Evolutionary conservation across 2,888 invertebrate species (phyloP).

Genomic region (Diachrysia chrysitis): DNA sequence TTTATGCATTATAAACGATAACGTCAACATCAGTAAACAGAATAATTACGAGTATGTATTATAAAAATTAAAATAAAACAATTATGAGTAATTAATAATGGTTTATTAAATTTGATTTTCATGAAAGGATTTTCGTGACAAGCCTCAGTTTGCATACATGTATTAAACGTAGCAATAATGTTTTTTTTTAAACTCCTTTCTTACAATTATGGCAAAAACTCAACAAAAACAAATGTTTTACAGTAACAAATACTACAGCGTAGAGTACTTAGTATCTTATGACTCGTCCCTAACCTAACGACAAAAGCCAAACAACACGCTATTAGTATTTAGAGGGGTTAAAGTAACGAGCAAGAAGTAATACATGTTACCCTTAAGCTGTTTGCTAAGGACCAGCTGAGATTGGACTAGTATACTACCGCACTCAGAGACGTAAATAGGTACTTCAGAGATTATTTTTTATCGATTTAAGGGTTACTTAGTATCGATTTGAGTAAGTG

Average conservation of each 20-base stretch:
- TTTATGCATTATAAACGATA: no score
- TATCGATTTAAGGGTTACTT: no score
- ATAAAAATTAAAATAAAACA: conserved; percentile 64
- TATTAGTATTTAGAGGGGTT: conserved; percentile 70
- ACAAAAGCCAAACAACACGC: conserved; percentile 85
- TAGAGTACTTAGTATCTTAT: conserved; percentile 78
- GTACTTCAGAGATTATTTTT: no score
- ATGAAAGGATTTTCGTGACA: conserved; percentile 87
- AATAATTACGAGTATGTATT: no score
- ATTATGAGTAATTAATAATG: conserved; percentile 71
- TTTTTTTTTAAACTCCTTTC: conserved; percentile 82
- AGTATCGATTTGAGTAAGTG: no score
- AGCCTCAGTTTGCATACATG: conserved; percentile 87
- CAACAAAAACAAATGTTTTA: conserved; percentile 87
- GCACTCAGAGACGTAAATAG: no score
- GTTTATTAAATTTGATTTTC: conserved; percentile 89
- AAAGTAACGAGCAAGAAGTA: not conserved
- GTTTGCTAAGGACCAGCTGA: not conserved
- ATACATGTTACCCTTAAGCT: not conserved
- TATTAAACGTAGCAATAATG: conserved; percentile 84
- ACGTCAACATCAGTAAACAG: no score
- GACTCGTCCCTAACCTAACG: conserved; percentile 85
- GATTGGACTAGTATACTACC: no score
- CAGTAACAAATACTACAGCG: conserved; percentile 82
- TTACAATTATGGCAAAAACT: conserved; percentile 86